Evolutionary conservation across 2,888 invertebrate genomes (phyloP), one percentile per base, ranked within the genome.

Genomic region (Tetragonula carbonaria): DNA sequence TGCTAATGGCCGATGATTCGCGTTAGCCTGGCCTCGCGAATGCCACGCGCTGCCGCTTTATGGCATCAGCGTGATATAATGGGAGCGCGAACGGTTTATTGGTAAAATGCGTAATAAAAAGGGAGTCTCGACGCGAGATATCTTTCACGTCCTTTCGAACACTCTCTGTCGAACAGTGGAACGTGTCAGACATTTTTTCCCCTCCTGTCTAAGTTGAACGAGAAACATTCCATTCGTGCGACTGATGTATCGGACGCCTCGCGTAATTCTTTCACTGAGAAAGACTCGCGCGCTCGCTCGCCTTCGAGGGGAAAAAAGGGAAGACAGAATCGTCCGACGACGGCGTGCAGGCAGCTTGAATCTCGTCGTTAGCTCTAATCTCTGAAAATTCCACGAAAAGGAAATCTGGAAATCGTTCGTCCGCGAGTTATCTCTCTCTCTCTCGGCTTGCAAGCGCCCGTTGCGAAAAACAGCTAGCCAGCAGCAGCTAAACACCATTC

Each of bases 1-100:
- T 50, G 55, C 18, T 77, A 72, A 77, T 72, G 72, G 53, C 8
- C 77, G 33, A 77, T 77, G 72, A 72, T 77, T 77, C 33, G 53
- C 63, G 74, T 75, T 75, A 67, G 66, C 38, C 23, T 45, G 65
- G 66, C 14, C 55, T 57, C 18, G 55, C 18, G 55, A 75, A 67
- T 66, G 74, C 62, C 1, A 8, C 8, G 62, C 28, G 62, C 66
- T 57, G 66, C 38, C 53, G 66, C 74, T 66, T 74, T 66, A 55
- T 21, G 74, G 74, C 38, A 55, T 21, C 23, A 11, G 4, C 18
- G 4, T 18, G 23, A 8, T 23, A 23, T 53, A 55, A 45, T 55
- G 18, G 18, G 5, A 73, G 21, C 18, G 14, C 0, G 3, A 14
- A 2, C 8, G 66, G 28, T 66, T 66, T 75, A 23, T 55, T 55